Conservation (phyloP, 2,113 vertebrate species). For the Craseonycteris thonglongyai region DNA sequence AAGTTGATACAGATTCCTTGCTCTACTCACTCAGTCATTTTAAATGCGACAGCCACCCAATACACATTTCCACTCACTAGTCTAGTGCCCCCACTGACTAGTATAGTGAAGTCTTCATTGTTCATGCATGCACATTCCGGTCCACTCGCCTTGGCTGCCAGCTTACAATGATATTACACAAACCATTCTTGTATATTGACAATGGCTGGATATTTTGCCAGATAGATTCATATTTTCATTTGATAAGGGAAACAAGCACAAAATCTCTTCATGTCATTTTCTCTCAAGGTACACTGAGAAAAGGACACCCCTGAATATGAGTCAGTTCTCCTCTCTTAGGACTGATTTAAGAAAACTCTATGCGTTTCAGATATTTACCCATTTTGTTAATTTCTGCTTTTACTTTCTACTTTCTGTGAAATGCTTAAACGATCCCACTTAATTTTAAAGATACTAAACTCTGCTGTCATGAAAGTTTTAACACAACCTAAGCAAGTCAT, state of each 20-base stretch:
- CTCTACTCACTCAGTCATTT: too few relatives aligned
- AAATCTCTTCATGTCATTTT: background rate
- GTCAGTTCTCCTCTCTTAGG: background rate
- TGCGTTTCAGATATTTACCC: background rate
- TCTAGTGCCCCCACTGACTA: too few relatives aligned
- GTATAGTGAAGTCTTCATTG: too few relatives aligned
- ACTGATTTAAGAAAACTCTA: background rate
- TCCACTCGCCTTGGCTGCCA: too few relatives aligned
- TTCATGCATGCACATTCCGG: too few relatives aligned
- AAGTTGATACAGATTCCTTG: too few relatives aligned
- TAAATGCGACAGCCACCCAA: too few relatives aligned
- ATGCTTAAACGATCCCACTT: background rate
- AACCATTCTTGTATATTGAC: too few relatives aligned
- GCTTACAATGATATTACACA: too few relatives aligned
- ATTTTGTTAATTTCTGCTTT: conserved; percentile 19
- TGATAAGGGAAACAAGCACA: background rate
- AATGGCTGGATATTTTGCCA: too few relatives aligned
- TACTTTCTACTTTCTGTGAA: background rate
- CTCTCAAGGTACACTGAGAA: background rate
- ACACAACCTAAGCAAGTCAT: background rate
- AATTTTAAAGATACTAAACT: background rate
- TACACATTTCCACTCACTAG: too few relatives aligned
- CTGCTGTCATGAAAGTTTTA: background rate
- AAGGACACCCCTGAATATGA: background rate
- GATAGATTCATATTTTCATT: background rate